A percentile compares a stretch with the other conserved stretches of the same genome.
phyloP scores from a whole-genome alignment of 2,113 vertebrate genomes.

The Amphilophus citrinellus region DNA sequence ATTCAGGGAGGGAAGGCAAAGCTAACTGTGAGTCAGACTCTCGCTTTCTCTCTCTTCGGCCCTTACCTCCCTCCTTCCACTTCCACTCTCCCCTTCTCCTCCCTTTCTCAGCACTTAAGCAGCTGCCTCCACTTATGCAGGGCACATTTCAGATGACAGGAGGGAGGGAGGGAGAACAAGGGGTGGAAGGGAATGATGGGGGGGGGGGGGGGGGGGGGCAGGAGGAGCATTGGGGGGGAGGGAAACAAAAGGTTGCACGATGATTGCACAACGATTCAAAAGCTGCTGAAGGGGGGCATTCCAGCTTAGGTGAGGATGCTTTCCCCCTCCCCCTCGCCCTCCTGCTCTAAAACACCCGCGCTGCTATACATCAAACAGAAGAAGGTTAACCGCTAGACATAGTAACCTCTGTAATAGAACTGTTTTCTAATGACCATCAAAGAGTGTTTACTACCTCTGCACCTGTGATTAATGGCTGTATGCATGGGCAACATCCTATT shows the following conservation, averaged over 20 bases:
- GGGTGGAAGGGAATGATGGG: conserved; percentile 50
- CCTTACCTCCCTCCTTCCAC: conserved; percentile 68
- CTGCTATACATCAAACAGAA: conserved; percentile 71
- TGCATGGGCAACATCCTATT: conserved; percentile 41
- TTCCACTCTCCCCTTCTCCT: conserved; percentile 72
- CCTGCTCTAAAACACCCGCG: conserved; percentile 43
- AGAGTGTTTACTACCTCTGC: conserved; percentile 70
- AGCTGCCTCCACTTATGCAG: conserved; percentile 86
- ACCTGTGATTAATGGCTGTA: conserved; percentile 69
- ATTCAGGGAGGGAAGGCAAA: conserved; percentile 78
- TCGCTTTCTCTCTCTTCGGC: conserved; percentile 59
- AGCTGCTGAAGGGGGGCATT: conserved; percentile 73
- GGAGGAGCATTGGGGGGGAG: conserved; percentile 53
- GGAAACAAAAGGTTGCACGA: conserved; percentile 80
- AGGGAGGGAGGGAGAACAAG: conserved; percentile 62
- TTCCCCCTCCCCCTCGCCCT: conserved; percentile 22
- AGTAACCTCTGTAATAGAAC: conserved; percentile 78
- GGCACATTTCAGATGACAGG: conserved; percentile 79
- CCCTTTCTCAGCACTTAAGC: conserved; percentile 77
- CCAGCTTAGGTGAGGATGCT: conserved; percentile 68
- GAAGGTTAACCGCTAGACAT: conserved; percentile 79
- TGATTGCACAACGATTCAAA: conserved; percentile 77
- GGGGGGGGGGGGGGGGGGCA: conserved; percentile 21
- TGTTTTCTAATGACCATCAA: conserved; percentile 80
- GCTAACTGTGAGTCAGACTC: conserved; percentile 83